Evolutionary conservation across 2,797 vertebrate genomes (phyloP).

Genomic region (Peromyscus eremicus): DNA sequence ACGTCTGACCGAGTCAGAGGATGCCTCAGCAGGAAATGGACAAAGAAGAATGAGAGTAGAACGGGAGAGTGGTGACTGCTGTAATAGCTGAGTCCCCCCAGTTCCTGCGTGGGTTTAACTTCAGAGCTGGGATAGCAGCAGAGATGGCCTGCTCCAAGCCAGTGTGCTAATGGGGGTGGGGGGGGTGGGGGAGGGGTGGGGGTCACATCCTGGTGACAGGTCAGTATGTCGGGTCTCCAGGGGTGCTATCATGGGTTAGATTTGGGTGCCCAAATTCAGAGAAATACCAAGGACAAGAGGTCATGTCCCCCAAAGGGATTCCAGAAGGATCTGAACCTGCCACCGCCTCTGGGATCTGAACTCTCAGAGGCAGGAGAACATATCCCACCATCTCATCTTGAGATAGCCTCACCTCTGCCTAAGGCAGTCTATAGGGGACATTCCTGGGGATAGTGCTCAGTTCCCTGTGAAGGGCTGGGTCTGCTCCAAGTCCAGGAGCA

Average conservation of each 20-base stretch:
- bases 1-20: not conserved
- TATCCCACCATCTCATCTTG: too few species aligned
- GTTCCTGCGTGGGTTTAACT: not conserved
- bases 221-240: not conserved
- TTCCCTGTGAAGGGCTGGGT: not conserved
- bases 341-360: not conserved
- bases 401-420: not conserved
- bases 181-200: too few species aligned
- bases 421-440: not conserved
- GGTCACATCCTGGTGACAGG: not conserved
- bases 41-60: rapidly evolving
- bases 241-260: not conserved
- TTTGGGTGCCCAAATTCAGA: not conserved
- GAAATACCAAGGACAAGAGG: not conserved
- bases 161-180: not conserved
- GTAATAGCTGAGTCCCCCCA: not conserved
- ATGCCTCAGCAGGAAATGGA: rapidly evolving
- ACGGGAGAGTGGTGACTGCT: rapidly evolving
- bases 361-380: too few species aligned
- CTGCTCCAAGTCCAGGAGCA: not conserved
- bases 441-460: not conserved
- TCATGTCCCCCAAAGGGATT: not conserved
- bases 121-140: not conserved
- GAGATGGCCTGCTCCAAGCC: not conserved
- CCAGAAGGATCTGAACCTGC: not conserved